Evolutionary conservation across 1,140 invertebrate genomes (phyloP), one percentile per base, ranked within the genome.

Genomic region (Aphelinus atriplicis): DNA sequence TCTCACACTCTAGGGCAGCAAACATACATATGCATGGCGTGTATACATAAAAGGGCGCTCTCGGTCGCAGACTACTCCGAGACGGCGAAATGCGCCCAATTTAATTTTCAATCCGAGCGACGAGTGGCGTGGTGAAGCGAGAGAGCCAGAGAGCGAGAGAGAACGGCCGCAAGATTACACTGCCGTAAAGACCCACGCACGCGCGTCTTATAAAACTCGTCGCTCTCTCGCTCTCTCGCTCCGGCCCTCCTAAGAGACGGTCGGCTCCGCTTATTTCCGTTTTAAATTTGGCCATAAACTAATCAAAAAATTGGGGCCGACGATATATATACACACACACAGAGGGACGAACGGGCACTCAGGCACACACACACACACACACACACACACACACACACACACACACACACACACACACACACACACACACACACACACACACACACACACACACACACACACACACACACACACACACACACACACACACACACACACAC

Each of bases 271-370:
- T 68, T 69, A 48, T 69, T 73, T 73, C 50, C 48, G 65, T 73
- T 73, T 73, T 69, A 63, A 74, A 63, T 69, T 67, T 45, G 45
- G 9, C 68, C n/a, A 71, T 71, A 71, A 75, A 76, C 69, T 76
- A 76, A 76, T 71, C 56, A 76, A 67, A 75, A 69, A 75, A 63
- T 66, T 61, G n/a, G 56, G 61, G 26, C 67, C 26, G 26, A 67
- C 70, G 69, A 76, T 74, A 75, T 63, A 26, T 26, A 26, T 26
- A 26, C 26, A 26, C 26, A 26, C 26, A 26, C 26, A 26, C 26
- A 26, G n/a, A n/a, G n/a, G n/a, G n/a, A n/a, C n/a, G n/a, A n/a
- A n/a, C n/a, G n/a, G n/a, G n/a, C n/a, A n/a, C n/a, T n/a, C n/a
- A n/a, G n/a, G n/a, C 26, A 26, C 26, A 26, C 26, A 26, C 26